Conservation (phyloP, 2,113 vertebrate genomes). For the Galeopterus variegatus region DNA sequence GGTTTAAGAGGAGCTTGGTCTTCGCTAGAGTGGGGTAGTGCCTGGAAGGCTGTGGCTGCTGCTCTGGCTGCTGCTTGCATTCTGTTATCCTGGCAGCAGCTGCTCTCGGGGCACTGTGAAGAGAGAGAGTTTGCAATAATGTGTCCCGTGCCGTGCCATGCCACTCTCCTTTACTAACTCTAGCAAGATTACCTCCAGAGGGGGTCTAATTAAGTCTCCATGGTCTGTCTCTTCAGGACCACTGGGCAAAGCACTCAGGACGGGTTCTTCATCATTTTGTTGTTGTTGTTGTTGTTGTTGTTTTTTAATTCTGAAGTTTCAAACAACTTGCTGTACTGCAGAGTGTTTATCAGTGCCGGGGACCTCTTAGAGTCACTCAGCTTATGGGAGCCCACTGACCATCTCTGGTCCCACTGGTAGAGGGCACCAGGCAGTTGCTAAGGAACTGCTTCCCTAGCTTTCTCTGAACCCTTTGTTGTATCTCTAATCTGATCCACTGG, state of each 20-base stretch:
- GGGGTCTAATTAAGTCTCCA: background rate
- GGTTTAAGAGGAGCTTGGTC: no score
- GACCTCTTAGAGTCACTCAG: background rate
- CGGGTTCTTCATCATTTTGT: fast-evolving
- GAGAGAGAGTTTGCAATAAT: fast-evolving
- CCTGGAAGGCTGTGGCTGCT: background rate
- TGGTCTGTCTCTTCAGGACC: background rate
- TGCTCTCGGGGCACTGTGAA: background rate
- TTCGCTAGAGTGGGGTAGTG: no score
- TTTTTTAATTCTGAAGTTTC: background rate
- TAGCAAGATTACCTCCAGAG: background rate
- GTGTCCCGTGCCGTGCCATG: fast-evolving
- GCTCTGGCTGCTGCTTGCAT: background rate
- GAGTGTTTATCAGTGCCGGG: background rate
- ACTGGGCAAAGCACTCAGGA: background rate
- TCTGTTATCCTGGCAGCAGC: background rate
- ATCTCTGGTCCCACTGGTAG: background rate
- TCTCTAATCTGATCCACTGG: background rate
- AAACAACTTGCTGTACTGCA: background rate
- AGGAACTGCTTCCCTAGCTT: background rate
- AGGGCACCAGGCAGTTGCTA: background rate
- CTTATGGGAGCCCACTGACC: background rate
- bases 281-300: no score
- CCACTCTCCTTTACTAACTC: background rate
- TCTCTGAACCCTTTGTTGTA: background rate